Conservation (phyloP, 2,113 vertebrate species). For the Stercorarius parasiticus region DNA sequence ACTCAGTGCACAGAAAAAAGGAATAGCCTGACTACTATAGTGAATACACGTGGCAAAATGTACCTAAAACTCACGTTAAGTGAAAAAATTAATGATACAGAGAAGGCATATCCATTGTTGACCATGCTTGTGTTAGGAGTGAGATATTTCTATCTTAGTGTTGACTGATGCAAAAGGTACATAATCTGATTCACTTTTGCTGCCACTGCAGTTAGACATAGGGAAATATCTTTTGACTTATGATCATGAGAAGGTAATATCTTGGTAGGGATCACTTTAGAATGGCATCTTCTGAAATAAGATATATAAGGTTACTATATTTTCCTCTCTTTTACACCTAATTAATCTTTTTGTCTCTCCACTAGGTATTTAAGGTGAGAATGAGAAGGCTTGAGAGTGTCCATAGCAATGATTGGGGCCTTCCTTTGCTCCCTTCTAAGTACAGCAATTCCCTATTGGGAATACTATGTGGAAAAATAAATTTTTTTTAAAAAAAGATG, state of each 20-base stretch:
- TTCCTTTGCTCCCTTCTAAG: neutral
- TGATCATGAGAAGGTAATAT: neutral
- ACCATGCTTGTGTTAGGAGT: neutral
- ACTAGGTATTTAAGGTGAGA: neutral
- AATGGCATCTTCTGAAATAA: neutral
- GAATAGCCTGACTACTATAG: neutral
- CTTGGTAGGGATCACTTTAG: neutral
- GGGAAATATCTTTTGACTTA: neutral
- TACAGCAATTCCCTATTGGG: neutral
- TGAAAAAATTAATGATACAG: neutral
- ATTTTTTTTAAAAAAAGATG: neutral
- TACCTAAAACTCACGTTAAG: neutral
- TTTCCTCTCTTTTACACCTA: neutral
- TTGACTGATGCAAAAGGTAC: neutral
- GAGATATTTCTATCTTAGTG: neutral
- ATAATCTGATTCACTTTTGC: neutral
- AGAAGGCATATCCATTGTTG: neutral
- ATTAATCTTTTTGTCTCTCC: neutral
- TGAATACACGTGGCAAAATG: neutral
- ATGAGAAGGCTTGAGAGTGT: neutral
- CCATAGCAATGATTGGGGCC: neutral
- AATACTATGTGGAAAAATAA: neutral
- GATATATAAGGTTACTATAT: neutral
- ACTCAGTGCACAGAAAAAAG: neutral
- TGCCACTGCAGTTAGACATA: neutral